phyloP scores from a whole-genome alignment of 2,888 invertebrate species.

The Incurvaria masculella region DNA sequence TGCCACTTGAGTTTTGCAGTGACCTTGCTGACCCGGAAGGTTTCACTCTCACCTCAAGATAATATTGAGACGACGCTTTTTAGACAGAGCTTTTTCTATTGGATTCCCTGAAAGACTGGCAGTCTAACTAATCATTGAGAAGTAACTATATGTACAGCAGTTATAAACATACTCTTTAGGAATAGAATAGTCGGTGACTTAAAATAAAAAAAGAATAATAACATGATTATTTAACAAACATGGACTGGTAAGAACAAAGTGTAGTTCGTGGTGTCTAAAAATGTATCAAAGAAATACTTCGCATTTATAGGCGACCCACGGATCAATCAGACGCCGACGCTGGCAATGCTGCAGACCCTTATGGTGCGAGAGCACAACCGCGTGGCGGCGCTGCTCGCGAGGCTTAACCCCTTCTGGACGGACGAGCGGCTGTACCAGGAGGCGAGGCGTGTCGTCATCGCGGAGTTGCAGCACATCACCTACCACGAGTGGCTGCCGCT shows the following conservation, averaged over 20 bases:
- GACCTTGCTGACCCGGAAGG: no score
- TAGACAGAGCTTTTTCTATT: no score
- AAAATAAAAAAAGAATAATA: neutral
- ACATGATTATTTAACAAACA: neutral
- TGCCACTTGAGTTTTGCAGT: no score
- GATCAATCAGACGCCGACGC: conserved; percentile 52
- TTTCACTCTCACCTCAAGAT: no score
- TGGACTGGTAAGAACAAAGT: neutral
- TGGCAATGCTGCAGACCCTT: conserved; percentile 51
- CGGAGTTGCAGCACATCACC: conserved; percentile 58
- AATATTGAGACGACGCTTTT: no score
- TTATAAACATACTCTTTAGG: no score
- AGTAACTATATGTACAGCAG: no score
- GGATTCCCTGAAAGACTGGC: no score
- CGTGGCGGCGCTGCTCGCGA: conserved; percentile 43
- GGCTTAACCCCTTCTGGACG: conserved; percentile 55
- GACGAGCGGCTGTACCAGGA: conserved; percentile 59
- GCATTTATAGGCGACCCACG: conserved; percentile 44
- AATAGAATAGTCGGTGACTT: neutral
- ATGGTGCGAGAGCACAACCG: conserved; percentile 56
- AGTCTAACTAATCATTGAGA: no score
- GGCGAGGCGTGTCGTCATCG: conserved; percentile 50
- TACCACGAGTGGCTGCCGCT: conserved; percentile 59
- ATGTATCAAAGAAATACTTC: neutral
- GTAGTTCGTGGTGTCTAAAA: neutral